Evolutionary conservation across 2,888 invertebrate species (phyloP).

Genomic region (Alviniconcha strummeri): DNA sequence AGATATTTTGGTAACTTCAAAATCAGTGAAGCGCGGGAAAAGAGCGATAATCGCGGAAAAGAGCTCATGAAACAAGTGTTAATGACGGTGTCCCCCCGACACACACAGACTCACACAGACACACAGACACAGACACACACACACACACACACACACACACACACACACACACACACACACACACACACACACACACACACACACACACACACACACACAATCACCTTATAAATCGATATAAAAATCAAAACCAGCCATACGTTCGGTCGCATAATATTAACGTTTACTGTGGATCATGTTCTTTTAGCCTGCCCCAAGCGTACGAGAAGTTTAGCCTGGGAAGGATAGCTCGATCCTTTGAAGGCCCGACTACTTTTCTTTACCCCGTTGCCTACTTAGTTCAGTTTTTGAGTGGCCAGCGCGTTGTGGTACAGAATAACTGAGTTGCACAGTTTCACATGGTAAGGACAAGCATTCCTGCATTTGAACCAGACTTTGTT

Average conservation of each 20-base stretch:
- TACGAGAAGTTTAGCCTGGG: not conserved
- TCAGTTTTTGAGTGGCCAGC: no score
- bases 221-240: not conserved
- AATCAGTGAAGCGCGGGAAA: not conserved
- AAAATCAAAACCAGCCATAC: not conserved
- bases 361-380: no score
- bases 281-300: no score
- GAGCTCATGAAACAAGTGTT: not conserved
- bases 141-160: slow-evolving; percentile 10
- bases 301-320: not conserved
- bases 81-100: not conserved
- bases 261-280: not conserved
- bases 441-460: no score
- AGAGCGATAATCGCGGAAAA: not conserved
- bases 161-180: not conserved
- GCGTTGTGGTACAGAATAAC: no score
- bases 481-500: no score
- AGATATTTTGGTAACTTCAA: no score
- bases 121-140: slow-evolving; percentile 1
- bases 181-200: not conserved
- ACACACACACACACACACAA: no score
- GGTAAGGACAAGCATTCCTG: no score
- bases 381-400: no score
- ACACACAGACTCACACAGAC: not conserved
- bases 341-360: not conserved